phyloP scores from a whole-genome alignment of 2,888 invertebrate genomes.

The Dasypogon diadema region DNA sequence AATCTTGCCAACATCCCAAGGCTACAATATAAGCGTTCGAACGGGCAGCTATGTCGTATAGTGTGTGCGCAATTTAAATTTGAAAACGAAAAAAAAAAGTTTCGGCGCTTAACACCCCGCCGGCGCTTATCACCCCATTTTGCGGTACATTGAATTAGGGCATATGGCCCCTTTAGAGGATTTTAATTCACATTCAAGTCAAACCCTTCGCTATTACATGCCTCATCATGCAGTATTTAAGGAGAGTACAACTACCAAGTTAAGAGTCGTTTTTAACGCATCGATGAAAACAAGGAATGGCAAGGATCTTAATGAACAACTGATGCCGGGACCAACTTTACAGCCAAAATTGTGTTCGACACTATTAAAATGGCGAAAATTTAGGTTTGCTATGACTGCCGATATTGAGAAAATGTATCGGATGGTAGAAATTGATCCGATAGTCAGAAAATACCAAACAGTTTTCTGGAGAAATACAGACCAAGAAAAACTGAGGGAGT shows the following conservation, averaged over 20 bases:
- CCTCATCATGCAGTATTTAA: not conserved
- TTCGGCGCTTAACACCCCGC: no score
- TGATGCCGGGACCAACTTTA: not conserved
- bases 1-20: no score
- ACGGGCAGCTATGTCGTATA: no score
- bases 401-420: not conserved
- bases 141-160: not conserved
- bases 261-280: not conserved
- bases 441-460: not conserved
- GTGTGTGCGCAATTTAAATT: no score
- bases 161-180: conserved; percentile 11
- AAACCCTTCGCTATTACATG: not conserved
- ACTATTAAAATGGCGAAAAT: not conserved
- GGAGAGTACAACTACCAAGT: not conserved
- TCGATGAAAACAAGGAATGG: not conserved
- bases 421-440: not conserved
- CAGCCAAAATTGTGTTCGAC: not conserved
- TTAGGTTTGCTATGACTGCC: not conserved
- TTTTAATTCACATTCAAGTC: no score
- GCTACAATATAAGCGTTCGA: no score
- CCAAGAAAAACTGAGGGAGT: not conserved
- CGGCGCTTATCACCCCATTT: no score
- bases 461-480: not conserved
- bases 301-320: not conserved
- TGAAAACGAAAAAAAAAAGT: no score